phyloP scores from a whole-genome alignment of 2,888 invertebrate species.

The Drosophila histrio region DNA sequence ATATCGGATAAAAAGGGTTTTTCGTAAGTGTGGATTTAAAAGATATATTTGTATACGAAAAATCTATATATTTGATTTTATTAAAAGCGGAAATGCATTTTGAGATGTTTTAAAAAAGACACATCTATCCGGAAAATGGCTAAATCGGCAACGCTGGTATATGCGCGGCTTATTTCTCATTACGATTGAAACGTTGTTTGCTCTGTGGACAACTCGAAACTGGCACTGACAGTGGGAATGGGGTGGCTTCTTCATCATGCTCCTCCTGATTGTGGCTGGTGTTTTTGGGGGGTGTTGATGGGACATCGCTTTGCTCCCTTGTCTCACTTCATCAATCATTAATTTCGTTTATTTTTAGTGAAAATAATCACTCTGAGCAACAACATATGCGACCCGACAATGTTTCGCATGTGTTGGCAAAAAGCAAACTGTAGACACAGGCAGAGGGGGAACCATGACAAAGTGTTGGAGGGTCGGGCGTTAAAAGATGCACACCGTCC shows the following conservation, averaged over 20 bases:
- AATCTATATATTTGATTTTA: no score
- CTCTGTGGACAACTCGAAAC: slow-evolving; percentile 12
- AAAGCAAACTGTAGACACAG: slow-evolving; percentile 11
- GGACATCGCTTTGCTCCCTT: slow-evolving; percentile 58
- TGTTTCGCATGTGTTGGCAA: slow-evolving; percentile 68
- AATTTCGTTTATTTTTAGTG: slow-evolving; percentile 77
- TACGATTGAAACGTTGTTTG: slow-evolving; percentile 58
- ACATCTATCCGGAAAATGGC: no score
- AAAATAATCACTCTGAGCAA: slow-evolving; percentile 73
- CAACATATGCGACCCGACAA: slow-evolving; percentile 68
- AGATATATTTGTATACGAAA: no score
- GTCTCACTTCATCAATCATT: slow-evolving; percentile 77
- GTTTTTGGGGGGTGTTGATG: slow-evolving; percentile 40
- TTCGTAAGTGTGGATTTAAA: no score
- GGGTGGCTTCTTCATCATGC: slow-evolving; percentile 22
- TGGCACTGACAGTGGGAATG: slow-evolving; percentile 7
- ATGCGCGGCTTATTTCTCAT: slow-evolving; percentile 65
- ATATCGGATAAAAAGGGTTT: no score
- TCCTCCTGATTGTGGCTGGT: slow-evolving; percentile 13
- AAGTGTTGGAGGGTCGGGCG: slow-evolving; percentile 31
- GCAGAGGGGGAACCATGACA: slow-evolving; percentile 28
- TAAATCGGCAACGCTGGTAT: no score
- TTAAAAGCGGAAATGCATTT: no score
- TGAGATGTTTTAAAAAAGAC: no score
- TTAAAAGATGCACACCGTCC: slow-evolving; percentile 43